Evolutionary conservation across 1,140 invertebrate species (phyloP), one percentile per base, ranked within the genome.

Genomic region (Lasioglossum baleicum): DNA sequence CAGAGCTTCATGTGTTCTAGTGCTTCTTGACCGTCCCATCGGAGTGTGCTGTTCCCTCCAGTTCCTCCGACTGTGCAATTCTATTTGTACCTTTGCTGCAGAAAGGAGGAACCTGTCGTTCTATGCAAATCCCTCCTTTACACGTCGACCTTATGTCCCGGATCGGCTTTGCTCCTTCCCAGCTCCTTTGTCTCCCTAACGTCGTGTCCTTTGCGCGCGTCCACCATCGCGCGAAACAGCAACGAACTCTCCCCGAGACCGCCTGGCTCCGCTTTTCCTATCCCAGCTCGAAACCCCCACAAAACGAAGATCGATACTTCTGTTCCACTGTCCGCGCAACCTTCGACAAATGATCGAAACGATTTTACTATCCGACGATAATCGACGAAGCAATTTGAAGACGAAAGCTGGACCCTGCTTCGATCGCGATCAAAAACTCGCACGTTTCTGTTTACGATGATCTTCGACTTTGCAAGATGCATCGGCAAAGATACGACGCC

Each of bases 241-340:
- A 17, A 51, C 40, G 31, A 13, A 4, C 44, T 44, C 31, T 10
- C 17, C 69, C 53, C 48, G 35, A 69, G 53, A 40, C 58, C 56
- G 51, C 31, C 20, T 26, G 26, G 26, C 26, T 40, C 3, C 51
- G 35, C 53, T 58, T n/a, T 56, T 53, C 53, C 44, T 3, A 15
- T 31, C 8, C 26, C 40, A 73, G n/a, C 65, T 73, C 48, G 44
- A 58, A 26, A 35, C n/a, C 15, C 22, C 2, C 64, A 71, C 73
- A 26, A 83, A 42, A 75, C 66, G 51, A 53, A 53, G 3, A 53
- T 53, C 51, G 51, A 53, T 53, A 20, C 51, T 6, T 53, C 51
- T 53, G 51, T 53, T 53, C 15, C 51, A 15, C 51, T 3, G 67
- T 76, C 64, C 75, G 75, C 68, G 76, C 61, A 7, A 56, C 56